Evolutionary conservation across 1,140 invertebrate genomes (phyloP), one percentile per base, ranked within the genome.

Genomic region (Chlorops oryzae): DNA sequence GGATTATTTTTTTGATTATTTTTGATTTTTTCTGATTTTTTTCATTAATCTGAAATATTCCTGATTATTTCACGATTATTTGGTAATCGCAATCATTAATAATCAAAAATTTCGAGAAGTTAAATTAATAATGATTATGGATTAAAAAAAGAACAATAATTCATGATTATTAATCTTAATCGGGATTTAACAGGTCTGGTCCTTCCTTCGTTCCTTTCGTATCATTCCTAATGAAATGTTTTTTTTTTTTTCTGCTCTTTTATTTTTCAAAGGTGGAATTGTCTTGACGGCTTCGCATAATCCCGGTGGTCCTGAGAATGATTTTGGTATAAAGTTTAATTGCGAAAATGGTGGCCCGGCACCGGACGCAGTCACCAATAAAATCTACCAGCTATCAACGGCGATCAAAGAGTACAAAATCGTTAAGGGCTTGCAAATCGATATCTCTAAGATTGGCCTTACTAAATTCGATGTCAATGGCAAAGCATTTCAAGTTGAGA

Each of bases 261-360:
- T 43, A 20, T 24, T 45, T 4, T 22, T 22, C 27, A 58, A 72
- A 79, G 93, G 96, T 60, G 97, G 96, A 20, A 98, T 99, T 63
- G 86, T 99, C 17, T 75, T 99, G 15, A 99, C 97, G 17, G 97
- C 97, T 1, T 97, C 93, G 42, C 97, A 99, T 72, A 99, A 99
- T 78, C 96, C 97, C 21, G 97, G 97, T 54, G 96, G 97, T 38
- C 90, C 91, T 4, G 80, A 97, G 69, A 90, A 88, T 56, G 97
- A 99, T 76, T 99, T 99, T 76, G 97, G 97, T 32, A 98, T 99
- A 59, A 99, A 99, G 75, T 99, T 91, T 70, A 99, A 99, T 74
- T 91, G 85, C 57, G 79, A 86, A 43, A 99, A 99, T 77, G 97
- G 97, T 58, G 97, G 90, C 2, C 95, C 96, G 17, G 95, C 96